These are phyloP conservation scores for Panorpa germanica DNA, from an alignment of 2,888 invertebrate species.

Conservation along the genomic window DNA sequence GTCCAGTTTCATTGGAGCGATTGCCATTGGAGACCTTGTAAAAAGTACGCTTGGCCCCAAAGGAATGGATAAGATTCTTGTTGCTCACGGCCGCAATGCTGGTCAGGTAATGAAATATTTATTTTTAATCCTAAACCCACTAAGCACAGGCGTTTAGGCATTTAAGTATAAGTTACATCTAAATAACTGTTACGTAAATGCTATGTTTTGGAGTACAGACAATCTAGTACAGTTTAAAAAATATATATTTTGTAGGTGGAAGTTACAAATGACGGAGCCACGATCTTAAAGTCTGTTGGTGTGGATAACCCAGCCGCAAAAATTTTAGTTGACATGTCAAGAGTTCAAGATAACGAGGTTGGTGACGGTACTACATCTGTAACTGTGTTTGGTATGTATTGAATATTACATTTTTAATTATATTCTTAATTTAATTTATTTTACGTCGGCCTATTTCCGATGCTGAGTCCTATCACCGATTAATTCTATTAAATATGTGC, in stretches of 20 bases:
- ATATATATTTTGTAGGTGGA: slow-evolving; percentile 40
- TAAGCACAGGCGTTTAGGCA: no score
- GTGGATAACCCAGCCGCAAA: slow-evolving; percentile 99
- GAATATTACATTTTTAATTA: slow-evolving; percentile 3
- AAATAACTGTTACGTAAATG: no score
- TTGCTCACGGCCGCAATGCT: slow-evolving; percentile 58
- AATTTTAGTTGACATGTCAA: slow-evolving; percentile 96
- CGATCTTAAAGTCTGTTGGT: slow-evolving; percentile 88
- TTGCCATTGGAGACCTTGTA: slow-evolving; percentile 95
- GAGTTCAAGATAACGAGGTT: slow-evolving; percentile 97
- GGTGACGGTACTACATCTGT: slow-evolving; percentile 99
- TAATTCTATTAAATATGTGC: slow-evolving; percentile 3
- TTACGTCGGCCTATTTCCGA: no score
- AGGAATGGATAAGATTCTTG: slow-evolving; percentile 91
- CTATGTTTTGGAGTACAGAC: not conserved
- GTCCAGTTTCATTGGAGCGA: slow-evolving; percentile 96
- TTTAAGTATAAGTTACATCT: no score
- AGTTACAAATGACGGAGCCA: slow-evolving; percentile 98
- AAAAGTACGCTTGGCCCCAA: slow-evolving; percentile 98
- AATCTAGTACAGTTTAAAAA: slow-evolving; percentile 4
- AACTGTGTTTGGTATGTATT: slow-evolving; percentile 54
- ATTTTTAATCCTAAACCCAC: not conserved
- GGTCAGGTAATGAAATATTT: slow-evolving; percentile 33
- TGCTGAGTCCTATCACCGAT: no score
- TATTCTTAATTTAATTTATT: slow-evolving; percentile 3